Evolutionary conservation across 2,888 invertebrate genomes (phyloP), one percentile per base, ranked within the genome.

Genomic region (Anorthoa munda): DNA sequence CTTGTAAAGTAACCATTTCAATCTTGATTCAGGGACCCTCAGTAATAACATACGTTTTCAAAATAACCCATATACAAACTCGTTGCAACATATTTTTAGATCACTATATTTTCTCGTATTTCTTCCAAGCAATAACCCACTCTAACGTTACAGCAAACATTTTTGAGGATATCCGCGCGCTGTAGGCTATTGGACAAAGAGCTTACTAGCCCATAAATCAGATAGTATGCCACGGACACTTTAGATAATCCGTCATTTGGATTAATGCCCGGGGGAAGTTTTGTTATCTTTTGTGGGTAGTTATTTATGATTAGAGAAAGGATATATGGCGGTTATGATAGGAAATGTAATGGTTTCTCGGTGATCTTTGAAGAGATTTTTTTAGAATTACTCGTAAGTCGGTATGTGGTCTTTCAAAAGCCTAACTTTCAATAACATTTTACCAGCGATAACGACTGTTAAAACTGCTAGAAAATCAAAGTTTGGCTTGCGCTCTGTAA

Each of bases 241-340:
- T 80, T 74, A 75, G 82, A 87, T 83, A 87, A 83, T 86, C 80
- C 82, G 83, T 86, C 87, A 86, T 85, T 68, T 72, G 76, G 81
- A 86, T 85, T 81, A 85, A 86, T 85, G 85, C 70, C 77, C 55
- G 39, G 18, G 66, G 70, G 63, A 60, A 78, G 74, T 83, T 79
- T 72, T 73, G 78, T 77, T 85, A 83, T 81, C 83, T 82, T 81
- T 75, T 72, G 72, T 46, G 45, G 58, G 18, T 60, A 69, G 75
- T 77, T 84, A 75, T 85, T 83, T 81, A 84, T 79, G 65, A 67
- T 75, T 60, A 48, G 11, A 45, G 21, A 51, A 46, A 39, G 59
- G 55, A 66, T 59, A 72, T 77, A 12, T 66, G 55, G n/a, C 7
- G 23, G 23, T 67, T 15, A 15, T 26, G 53, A 51, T 63, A 46